These are phyloP conservation scores for Squalus acanthias DNA, from an alignment of 2,797 vertebrate species.

Conservation along the genomic window DNA sequence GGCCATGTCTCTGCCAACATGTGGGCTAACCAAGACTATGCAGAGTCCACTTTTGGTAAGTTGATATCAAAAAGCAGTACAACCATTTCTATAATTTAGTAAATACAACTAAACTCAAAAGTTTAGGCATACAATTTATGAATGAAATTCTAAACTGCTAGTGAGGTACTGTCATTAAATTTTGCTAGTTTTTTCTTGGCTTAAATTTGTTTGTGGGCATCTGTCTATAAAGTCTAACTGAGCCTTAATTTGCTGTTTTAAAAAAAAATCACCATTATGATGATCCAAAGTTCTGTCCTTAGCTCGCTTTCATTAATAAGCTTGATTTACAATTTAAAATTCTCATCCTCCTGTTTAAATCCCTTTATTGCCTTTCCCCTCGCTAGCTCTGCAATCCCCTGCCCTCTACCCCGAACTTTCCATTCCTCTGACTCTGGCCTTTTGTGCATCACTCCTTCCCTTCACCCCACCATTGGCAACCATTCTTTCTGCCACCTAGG, in stretches of 20 bases:
- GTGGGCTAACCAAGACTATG: too few relatives aligned
- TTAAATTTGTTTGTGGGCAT: too few relatives aligned
- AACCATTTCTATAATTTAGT: background rate
- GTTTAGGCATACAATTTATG: background rate
- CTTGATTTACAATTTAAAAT: background rate
- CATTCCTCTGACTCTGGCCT: too few relatives aligned
- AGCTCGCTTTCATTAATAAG: background rate
- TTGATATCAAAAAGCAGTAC: background rate
- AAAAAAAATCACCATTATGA: background rate
- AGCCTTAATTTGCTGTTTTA: too few relatives aligned
- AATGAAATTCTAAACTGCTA: too few relatives aligned
- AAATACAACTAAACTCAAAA: background rate
- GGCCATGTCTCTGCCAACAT: too few relatives aligned
- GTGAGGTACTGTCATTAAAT: background rate
- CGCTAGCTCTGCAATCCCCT: background rate
- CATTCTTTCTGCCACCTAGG: background rate
- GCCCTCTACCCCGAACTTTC: background rate
- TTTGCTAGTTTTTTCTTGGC: too few relatives aligned
- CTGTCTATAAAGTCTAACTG: too few relatives aligned
- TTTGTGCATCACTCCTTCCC: background rate
- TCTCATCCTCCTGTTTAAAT: background rate
- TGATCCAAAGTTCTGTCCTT: background rate
- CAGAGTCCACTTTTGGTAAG: background rate
- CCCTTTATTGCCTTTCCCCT: background rate
- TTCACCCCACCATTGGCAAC: background rate